These are phyloP conservation scores for Spheniscus humboldti DNA, from an alignment of 2,797 vertebrate genomes.

Conservation along the genomic window DNA sequence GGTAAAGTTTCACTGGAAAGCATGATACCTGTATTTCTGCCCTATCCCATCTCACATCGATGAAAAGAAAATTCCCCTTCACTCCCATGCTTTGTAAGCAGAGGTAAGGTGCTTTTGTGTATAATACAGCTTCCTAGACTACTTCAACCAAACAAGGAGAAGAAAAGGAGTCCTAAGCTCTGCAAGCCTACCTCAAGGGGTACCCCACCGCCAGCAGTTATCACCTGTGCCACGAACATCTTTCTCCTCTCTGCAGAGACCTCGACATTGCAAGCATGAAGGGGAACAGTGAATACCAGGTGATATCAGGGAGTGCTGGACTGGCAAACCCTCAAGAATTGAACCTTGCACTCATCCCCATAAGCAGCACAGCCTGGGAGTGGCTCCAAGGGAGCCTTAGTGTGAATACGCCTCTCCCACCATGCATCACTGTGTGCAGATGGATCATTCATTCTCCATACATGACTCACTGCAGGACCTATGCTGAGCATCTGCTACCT, in stretches of 20 bases:
- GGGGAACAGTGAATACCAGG: background rate
- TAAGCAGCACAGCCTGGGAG: background rate
- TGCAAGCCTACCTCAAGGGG: background rate
- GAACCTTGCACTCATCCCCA: background rate
- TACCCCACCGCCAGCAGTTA: background rate
- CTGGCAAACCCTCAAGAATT: background rate
- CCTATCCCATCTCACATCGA: background rate
- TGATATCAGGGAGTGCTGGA: background rate
- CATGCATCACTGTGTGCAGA: background rate
- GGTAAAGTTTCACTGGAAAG: background rate
- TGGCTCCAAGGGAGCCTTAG: background rate
- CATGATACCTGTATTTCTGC: background rate
- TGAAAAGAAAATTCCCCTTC: background rate
- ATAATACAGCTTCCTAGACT: background rate
- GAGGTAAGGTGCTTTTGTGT: background rate
- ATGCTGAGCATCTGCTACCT: slow-evolving; percentile 14
- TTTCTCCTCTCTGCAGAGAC: background rate
- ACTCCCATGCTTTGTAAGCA: background rate
- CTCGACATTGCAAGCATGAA: background rate
- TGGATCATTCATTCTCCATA: background rate
- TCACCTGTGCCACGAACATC: background rate
- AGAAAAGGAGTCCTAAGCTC: background rate
- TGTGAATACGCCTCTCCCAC: background rate
- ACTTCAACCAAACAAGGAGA: background rate
- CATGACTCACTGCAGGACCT: slow-evolving; percentile 2